Base-by-base conservation (phyloP, 2,113 vertebrate species). In the Alligator mississippiensis region DNA sequence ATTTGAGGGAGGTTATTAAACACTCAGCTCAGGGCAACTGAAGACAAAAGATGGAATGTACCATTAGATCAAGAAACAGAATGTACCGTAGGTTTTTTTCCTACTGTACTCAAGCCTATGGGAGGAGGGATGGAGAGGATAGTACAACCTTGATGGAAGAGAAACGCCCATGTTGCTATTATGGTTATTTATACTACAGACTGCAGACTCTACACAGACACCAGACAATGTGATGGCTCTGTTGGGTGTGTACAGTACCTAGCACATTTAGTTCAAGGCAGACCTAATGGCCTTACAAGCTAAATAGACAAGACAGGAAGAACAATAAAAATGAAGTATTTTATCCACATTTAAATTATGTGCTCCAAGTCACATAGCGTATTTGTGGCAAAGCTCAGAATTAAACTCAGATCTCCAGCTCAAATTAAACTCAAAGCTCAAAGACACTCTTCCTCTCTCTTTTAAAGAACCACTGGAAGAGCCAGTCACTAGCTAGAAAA, bases 1-100 rank as follows among this genome's bases (percentile, higher is more conserved):
- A 93, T 96, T 84, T 76, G 81, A 96, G 82, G 96, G 80, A 95
- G 79, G 60, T 92, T 95, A 72, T 93, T 93, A 85, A 90, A 64
- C 11, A 93, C 34, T 62, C 90, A 9, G 27, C 24, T 97, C 19
- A 84, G 38, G 60, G 88, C 86, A 94, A 94, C 58, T 91, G 78
- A 94, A 87, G 80, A 90, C 11, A 58, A 94, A 89, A 92, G 38
- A 72, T 21, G 94, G 94, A 96, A 94, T 90, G 87, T 93, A 94
- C 87, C 82, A 89, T 38, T 96, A 96, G 19, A 72, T 34, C 30
- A 72, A 97, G 88, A 86, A 28, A 0, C 0, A 4, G 62, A 28
- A 38, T 22, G 10, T 55, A 60, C 13, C 76, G 28, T 4, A 12
- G 11, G 22, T 61, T 59, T 38, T 60, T 38, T 34, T 11, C 68